phyloP scores from a whole-genome alignment of 2,888 invertebrate genomes.

The Eupithecia subfuscata region DNA sequence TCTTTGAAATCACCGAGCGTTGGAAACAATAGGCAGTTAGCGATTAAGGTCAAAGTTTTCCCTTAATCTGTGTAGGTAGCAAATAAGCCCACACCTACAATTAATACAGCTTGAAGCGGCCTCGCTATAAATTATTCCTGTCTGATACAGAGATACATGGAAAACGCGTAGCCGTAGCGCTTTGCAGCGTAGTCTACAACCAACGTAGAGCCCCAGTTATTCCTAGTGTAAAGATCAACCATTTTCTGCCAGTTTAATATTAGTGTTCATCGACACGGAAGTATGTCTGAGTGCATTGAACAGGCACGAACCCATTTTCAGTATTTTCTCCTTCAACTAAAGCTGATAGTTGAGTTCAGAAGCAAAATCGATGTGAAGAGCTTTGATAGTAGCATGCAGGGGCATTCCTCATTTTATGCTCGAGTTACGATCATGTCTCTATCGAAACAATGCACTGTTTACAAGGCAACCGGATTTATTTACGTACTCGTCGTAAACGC shows the following conservation, averaged over 20 bases:
- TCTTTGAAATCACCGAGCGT: slow-evolving; percentile 14
- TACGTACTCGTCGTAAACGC: slow-evolving; percentile 18
- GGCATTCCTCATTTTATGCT: slow-evolving; percentile 30
- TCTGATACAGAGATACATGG: slow-evolving; percentile 12
- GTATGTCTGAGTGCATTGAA: slow-evolving; percentile 35
- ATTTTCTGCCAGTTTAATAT: slow-evolving; percentile 43
- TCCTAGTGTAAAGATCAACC: slow-evolving; percentile 49
- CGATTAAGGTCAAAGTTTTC: slow-evolving; percentile 33
- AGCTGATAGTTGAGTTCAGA: slow-evolving; percentile 35
- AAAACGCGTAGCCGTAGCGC: slow-evolving; percentile 42
- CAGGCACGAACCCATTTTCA: slow-evolving; percentile 25
- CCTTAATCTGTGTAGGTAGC: slow-evolving; percentile 20
- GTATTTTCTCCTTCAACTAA: slow-evolving; percentile 30
- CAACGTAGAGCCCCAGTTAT: slow-evolving; percentile 47
- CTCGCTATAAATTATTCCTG: slow-evolving; percentile 25
- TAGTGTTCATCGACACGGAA: slow-evolving; percentile 47
- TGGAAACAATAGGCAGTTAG: slow-evolving; percentile 31
- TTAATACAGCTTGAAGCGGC: slow-evolving; percentile 21
- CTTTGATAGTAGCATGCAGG: slow-evolving; percentile 36
- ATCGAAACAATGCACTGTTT: slow-evolving; percentile 30
- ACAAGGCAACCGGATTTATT: slow-evolving; percentile 30
- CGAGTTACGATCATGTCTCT: slow-evolving; percentile 33
- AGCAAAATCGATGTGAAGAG: slow-evolving; percentile 39
- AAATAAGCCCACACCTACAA: slow-evolving; percentile 16
- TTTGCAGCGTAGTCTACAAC: slow-evolving; percentile 32